Percentiles rank a stretch among this genome's conserved stretches.
Evolutionary conservation across 2,888 invertebrate species (phyloP).

Genomic region (Monopis laevigella): DNA sequence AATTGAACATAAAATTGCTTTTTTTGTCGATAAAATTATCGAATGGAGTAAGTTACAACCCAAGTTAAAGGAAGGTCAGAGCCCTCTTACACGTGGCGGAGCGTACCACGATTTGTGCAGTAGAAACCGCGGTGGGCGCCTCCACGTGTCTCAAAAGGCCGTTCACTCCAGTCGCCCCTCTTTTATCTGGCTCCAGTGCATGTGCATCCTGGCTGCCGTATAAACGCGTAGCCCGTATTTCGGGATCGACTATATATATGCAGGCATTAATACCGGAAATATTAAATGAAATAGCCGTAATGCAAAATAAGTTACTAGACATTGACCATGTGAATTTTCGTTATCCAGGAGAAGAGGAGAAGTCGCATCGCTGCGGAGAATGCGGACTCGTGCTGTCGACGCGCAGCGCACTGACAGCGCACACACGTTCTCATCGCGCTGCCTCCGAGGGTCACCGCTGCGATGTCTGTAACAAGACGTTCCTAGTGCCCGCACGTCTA

Average conservation of each 20-base stretch:
- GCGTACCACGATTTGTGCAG: conserved; percentile 46
- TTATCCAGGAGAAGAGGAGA: conserved; percentile 59
- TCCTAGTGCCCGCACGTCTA: conserved; percentile 88
- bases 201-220: conserved; percentile 2
- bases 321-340: background rate
- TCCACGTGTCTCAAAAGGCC: conserved; percentile 50
- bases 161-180: conserved; percentile 39
- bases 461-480: conserved; percentile 90
- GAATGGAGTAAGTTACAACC: background rate
- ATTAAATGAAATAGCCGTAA: conserved; percentile 13
- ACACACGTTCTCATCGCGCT: conserved; percentile 60
- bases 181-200: conserved; percentile 8
- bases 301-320: background rate
- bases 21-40: too few relatives aligned
- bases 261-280: conserved; percentile 24
- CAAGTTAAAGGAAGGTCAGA: conserved; percentile 32
- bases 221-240: conserved; percentile 38
- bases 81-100: conserved; percentile 61
- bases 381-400: conserved; percentile 80
- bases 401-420: conserved; percentile 79
- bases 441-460: conserved; percentile 83
- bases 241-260: background rate
- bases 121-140: conserved; percentile 55
- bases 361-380: conserved; percentile 70
- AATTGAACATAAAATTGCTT: too few relatives aligned